phyloP scores from a whole-genome alignment of 1,140 invertebrate species.

The Cydia splendana region DNA sequence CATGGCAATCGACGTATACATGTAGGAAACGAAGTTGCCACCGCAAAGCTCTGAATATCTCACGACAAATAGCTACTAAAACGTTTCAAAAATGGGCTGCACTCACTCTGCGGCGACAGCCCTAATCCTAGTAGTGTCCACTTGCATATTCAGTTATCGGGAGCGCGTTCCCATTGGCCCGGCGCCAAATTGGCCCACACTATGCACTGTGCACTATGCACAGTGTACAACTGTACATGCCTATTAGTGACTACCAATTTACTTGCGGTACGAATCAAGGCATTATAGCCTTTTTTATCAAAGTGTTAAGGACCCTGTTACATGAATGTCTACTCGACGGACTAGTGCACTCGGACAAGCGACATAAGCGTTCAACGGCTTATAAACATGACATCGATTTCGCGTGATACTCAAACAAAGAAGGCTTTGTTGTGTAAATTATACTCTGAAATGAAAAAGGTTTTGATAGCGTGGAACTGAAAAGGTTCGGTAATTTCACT shows the following conservation, averaged over 20 bases:
- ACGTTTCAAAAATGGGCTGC: slow-evolving; percentile 22
- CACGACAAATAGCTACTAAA: slow-evolving; percentile 4
- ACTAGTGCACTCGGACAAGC: slow-evolving; percentile 33
- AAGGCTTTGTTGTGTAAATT: slow-evolving; percentile 12
- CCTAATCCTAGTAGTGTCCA: slow-evolving; percentile 41
- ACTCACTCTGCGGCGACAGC: slow-evolving; percentile 22
- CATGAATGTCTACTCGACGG: not conserved
- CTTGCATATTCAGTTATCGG: slow-evolving; percentile 54
- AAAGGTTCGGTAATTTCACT: not conserved
- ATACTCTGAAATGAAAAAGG: not conserved
- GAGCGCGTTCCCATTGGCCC: slow-evolving; percentile 48
- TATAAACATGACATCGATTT: slow-evolving; percentile 36
- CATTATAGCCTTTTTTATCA: not conserved
- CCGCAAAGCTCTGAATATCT: not conserved
- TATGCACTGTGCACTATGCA: slow-evolving; percentile 30
- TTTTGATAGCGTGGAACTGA: slow-evolving; percentile 3
- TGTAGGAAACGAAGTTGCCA: not conserved
- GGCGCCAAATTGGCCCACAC: slow-evolving; percentile 49
- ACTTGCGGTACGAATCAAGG: slow-evolving; percentile 1
- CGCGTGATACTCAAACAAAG: slow-evolving; percentile 8
- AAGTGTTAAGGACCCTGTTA: not conserved
- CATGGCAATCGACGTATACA: not conserved
- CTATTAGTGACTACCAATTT: slow-evolving; percentile 9
- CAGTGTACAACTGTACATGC: slow-evolving; percentile 12
- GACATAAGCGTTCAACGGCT: slow-evolving; percentile 40